Percentiles rank a stretch among this genome's conserved stretches.
phyloP scores from a whole-genome alignment of 2,797 vertebrate genomes.

The Artibeus jamaicensis region DNA sequence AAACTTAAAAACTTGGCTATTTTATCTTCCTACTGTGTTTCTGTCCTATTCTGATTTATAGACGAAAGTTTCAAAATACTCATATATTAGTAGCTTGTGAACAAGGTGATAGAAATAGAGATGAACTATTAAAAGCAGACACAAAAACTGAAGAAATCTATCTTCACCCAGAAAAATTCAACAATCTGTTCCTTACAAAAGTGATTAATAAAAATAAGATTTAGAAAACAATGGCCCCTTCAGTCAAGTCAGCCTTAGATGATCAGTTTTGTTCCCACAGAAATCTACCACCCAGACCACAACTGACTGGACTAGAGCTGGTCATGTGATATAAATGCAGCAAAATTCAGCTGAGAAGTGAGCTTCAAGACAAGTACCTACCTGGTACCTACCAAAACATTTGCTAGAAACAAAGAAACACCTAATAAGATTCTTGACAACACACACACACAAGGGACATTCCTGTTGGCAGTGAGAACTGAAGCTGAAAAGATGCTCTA shows the following conservation, averaged over 20 bases:
- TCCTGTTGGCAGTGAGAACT: background rate
- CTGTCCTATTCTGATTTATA: background rate
- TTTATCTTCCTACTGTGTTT: background rate
- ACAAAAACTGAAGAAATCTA: background rate
- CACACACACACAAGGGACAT: background rate
- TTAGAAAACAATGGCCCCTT: background rate
- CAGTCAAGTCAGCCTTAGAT: background rate
- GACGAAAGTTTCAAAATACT: background rate
- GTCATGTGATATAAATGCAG: background rate
- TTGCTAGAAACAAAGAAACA: slow-evolving; percentile 21
- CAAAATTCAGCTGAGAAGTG: background rate
- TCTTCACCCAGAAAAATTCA: slow-evolving; percentile 6
- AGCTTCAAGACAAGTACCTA: background rate
- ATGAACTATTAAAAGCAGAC: background rate
- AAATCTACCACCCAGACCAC: background rate
- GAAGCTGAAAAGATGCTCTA: background rate
- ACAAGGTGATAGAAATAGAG: background rate
- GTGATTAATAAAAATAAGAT: background rate
- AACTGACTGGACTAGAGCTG: background rate
- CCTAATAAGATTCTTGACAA: background rate
- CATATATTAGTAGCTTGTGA: background rate
- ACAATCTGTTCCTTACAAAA: background rate
- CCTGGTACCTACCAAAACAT: background rate
- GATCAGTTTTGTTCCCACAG: background rate
- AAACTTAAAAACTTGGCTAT: background rate